These are phyloP conservation scores for Spea hammondii DNA, from an alignment of 2,797 vertebrate species.

Conservation along the genomic window DNA sequence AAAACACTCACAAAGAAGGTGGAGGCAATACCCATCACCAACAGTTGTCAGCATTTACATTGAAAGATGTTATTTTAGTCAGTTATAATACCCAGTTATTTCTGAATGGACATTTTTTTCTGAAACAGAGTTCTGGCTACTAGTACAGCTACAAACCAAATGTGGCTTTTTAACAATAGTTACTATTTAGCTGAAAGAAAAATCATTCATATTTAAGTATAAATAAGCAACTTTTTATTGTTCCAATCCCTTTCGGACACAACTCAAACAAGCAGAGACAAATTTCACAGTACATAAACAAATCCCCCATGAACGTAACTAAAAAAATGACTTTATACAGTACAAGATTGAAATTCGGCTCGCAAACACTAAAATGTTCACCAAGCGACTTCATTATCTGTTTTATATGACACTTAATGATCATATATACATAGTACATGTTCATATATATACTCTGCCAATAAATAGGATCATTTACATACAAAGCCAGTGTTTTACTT, in stretches of 20 bases:
- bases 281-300: conserved; percentile 21
- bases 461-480: conserved; percentile 45
- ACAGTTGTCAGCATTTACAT: too few species aligned
- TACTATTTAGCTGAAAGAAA: too few species aligned
- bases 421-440: conserved; percentile 40
- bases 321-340: conserved; percentile 34
- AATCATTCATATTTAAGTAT: too few species aligned
- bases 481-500: conserved; percentile 49
- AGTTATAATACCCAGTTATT: too few species aligned
- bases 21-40: too few species aligned
- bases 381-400: conserved; percentile 21
- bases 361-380: conserved; percentile 24
- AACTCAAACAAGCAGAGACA: conserved; percentile 21
- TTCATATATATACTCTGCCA: conserved; percentile 43
- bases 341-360: conserved; percentile 14
- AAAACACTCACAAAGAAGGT: too few species aligned
- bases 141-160: too few species aligned
- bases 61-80: too few species aligned
- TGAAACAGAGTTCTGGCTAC: too few species aligned
- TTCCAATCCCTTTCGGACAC: conserved; percentile 9
- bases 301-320: background rate
- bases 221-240: conserved; percentile 12
- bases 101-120: too few species aligned
- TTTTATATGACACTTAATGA: conserved; percentile 20
- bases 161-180: too few species aligned